Conservation (phyloP, 2,888 invertebrate species). For the Oscheius myriophilus region DNA sequence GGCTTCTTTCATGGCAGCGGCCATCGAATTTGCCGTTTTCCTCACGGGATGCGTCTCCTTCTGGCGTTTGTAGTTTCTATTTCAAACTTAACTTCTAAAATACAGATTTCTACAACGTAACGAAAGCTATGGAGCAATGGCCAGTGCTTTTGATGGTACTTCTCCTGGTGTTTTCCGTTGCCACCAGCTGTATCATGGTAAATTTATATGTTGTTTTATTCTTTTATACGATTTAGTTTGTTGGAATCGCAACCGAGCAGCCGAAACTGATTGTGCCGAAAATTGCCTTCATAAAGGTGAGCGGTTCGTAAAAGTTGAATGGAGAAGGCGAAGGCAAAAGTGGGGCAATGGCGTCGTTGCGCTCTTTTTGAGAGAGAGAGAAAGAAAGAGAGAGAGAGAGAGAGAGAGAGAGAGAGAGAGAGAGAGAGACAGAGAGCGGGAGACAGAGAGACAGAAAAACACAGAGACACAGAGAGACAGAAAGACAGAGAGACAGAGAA, state of each 20-base stretch:
- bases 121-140: conserved; percentile 40
- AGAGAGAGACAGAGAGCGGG: too few species aligned
- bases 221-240: background rate
- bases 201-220: background rate
- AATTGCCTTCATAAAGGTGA: conserved; percentile 57
- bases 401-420: too few species aligned
- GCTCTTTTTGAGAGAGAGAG: too few species aligned
- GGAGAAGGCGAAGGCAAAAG: too few species aligned
- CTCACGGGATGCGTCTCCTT: conserved; percentile 41
- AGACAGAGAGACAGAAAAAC: too few species aligned
- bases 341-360: too few species aligned
- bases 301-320: background rate
- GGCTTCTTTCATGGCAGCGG: conserved; percentile 41
- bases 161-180: conserved; percentile 29
- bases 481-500: too few species aligned
- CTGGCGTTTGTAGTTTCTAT: conserved; percentile 35
- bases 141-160: conserved; percentile 31
- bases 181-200: conserved; percentile 39
- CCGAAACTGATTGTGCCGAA: conserved; percentile 61
- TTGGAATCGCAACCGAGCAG: conserved; percentile 56
- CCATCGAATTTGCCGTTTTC: conserved; percentile 41
- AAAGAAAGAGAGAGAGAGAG: too few species aligned
- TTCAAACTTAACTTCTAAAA: background rate
- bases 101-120: conserved; percentile 39
- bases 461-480: too few species aligned